Base-by-base conservation (phyloP, 2,888 invertebrate genomes). In the Cyrtodaria siliqua region DNA sequence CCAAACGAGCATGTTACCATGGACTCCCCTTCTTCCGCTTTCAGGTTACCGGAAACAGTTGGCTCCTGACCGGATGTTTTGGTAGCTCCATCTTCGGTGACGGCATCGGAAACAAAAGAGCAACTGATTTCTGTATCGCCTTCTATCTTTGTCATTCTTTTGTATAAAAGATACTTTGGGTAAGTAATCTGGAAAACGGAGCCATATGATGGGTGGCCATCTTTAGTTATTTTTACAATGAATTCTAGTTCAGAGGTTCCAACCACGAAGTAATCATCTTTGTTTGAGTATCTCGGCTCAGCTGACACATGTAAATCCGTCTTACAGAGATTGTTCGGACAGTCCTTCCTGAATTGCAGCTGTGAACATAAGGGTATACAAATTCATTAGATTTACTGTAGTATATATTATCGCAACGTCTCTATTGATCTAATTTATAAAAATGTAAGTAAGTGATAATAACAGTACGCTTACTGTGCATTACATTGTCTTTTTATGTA, bases 161-260 rank as follows among this genome's bases (percentile, higher is more conserved):
- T 79, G 50, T 80, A 86, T 8, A 69, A 33, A 2, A 85, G 55
- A 9, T 57, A 55, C 14, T 74, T 61, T 1, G 88, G 86, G 53
- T 79, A 85, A 16, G 33, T 70, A 20, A 87, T 47, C 16, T 69
- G 69, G 18, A 86, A 75, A 3, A 74, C 63, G 0, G 88, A 84
- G 0, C 84, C 79, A 56, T 84, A 85, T 0, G 88, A 82, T 4
- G 82, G 81, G 24, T 88, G 85, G 2, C 85, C 86, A n/a, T 52
- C 63, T 62, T 88, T 88, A 12, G 71, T 67, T n/a, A 88, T 47
- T 8, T 61, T 68, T 14, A 87, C 68, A 38, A 83, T 69, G 8
- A 87, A 40, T 8, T 74, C 69, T 38, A 88, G 70, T 8, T 67
- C 67, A 38, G 81, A 78, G 2, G 77, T 79, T 42, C 84, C 83